Base-by-base conservation (phyloP, 2,113 vertebrate genomes). In the Castor canadensis region DNA sequence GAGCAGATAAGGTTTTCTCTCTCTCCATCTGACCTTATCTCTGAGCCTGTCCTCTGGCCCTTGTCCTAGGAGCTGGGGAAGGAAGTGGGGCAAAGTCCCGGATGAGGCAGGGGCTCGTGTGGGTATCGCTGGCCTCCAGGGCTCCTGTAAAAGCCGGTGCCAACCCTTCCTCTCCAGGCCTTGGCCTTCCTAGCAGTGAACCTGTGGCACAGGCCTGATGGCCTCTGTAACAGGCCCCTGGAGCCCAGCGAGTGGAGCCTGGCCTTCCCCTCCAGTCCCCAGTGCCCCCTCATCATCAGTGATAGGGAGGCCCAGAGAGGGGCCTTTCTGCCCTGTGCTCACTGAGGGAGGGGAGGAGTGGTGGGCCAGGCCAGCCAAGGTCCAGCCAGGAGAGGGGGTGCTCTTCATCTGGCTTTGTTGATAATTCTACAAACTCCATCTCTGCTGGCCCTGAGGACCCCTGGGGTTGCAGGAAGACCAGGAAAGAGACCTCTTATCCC, bases 361-460 rank as follows among this genome's bases (percentile, higher is more conserved):
- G 19, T 10, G 30, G 75, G 15, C n/a, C 24, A 43, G 40, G 67
- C 52, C 35, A 71, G 3, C 17, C 56, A 58, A 20, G 56, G 56
- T 22, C 56, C 20, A 58, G 56, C 56, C 56, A 3, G 56, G 24
- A 22, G 20, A 58, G 24, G 56, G n/a, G 56, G 16, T 58, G 56
- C 13, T 58, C 56, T 58, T 58, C 17, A 58, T 16, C 56, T 17
- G 56, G 19, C 56, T 22, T 58, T 58, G 56, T 40, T 11, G 9
- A 4, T 9, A 0, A 13, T 7, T 22, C 32, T 64, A 13, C 40
- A 52, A 3, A 26, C 28, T 76, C 49, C 10, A 0, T 10, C 49
- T 52, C 24, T 0, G 19, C 9, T 0, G 2, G 2, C n/a, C 35
- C 3, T 1, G 0, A 40, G 40, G 15, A 0, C 8, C 16, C 77